These are phyloP conservation scores for Lacerta bilineata DNA, from an alignment of 2,797 vertebrate species.

Conservation along the genomic window DNA sequence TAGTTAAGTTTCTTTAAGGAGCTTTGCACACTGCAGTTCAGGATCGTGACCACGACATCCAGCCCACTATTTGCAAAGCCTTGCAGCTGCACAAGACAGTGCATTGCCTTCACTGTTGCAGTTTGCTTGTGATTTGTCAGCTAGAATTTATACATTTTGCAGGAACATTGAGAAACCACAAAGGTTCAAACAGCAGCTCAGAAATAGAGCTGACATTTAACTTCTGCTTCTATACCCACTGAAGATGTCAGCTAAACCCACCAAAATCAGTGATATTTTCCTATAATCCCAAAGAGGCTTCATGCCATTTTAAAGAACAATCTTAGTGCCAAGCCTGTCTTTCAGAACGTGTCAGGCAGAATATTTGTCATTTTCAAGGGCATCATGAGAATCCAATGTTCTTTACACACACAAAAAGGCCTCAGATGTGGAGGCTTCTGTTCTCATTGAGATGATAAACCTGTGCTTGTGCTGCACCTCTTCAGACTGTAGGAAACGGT, in stretches of 20 bases:
- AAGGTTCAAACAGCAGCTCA: background rate
- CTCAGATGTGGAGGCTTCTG: no score
- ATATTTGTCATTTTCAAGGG: background rate
- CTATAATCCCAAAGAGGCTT: background rate
- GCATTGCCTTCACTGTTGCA: background rate
- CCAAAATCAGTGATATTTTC: background rate
- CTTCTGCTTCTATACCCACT: constrained; percentile 10
- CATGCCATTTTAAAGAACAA: background rate
- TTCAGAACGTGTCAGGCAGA: background rate
- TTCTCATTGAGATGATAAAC: background rate
- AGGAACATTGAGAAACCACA: background rate
- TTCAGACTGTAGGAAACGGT: no score
- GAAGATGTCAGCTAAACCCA: background rate
- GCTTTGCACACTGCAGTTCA: background rate
- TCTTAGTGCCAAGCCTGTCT: background rate
- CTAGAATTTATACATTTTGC: constrained; percentile 31
- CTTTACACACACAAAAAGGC: background rate
- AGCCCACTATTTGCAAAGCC: background rate
- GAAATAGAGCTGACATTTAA: constrained; percentile 33
- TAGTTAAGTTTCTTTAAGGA: background rate
- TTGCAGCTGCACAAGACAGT: background rate
- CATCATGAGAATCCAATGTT: background rate
- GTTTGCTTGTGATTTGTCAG: constrained; percentile 17
- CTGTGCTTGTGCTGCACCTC: background rate
- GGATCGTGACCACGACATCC: background rate